Evolutionary conservation across 1,140 invertebrate genomes (phyloP).

Genomic region (Macrostomum lignano): DNA sequence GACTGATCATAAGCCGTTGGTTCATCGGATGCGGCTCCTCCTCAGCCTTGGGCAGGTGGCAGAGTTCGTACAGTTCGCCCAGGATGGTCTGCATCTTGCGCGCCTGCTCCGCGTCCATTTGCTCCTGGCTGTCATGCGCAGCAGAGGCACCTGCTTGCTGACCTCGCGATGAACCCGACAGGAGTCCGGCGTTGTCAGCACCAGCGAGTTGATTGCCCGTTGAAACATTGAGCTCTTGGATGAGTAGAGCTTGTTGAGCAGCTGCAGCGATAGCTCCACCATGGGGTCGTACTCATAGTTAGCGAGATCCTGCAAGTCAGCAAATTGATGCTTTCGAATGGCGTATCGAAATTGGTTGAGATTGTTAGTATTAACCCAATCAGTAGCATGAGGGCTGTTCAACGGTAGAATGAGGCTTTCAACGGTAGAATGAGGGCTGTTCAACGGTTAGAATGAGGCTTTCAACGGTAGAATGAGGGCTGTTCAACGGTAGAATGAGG

Average conservation of each 20-base stretch:
- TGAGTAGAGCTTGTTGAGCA: slow-evolving; percentile 17
- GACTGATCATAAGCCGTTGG: slow-evolving; percentile 23
- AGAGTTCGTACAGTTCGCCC: slow-evolving; percentile 5
- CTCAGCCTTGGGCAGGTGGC: slow-evolving; percentile 17
- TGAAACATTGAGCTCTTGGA: slow-evolving; percentile 4
- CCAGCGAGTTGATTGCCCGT: slow-evolving; percentile 8
- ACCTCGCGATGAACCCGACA: slow-evolving; percentile 17
- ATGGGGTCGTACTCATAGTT: slow-evolving; percentile 15
- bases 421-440: no score
- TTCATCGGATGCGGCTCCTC: slow-evolving; percentile 21
- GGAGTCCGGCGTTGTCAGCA: slow-evolving; percentile 17
- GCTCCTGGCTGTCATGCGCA: slow-evolving; percentile 11
- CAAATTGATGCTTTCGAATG: slow-evolving; percentile 15
- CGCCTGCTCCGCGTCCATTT: slow-evolving; percentile 1
- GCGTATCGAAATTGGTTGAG: slow-evolving; percentile 11
- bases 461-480: no score
- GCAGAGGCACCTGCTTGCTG: slow-evolving; percentile 14
- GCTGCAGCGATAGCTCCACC: slow-evolving; percentile 15
- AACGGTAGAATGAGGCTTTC: no score
- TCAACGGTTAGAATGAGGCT: no score
- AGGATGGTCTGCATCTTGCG: not conserved
- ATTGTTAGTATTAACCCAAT: no score
- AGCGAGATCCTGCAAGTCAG: not conserved
- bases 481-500: no score
- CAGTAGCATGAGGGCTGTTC: no score